Evolutionary conservation across 2,797 vertebrate species (phyloP), one percentile per base, ranked within the genome.

Genomic region (Cynopterus sphinx): DNA sequence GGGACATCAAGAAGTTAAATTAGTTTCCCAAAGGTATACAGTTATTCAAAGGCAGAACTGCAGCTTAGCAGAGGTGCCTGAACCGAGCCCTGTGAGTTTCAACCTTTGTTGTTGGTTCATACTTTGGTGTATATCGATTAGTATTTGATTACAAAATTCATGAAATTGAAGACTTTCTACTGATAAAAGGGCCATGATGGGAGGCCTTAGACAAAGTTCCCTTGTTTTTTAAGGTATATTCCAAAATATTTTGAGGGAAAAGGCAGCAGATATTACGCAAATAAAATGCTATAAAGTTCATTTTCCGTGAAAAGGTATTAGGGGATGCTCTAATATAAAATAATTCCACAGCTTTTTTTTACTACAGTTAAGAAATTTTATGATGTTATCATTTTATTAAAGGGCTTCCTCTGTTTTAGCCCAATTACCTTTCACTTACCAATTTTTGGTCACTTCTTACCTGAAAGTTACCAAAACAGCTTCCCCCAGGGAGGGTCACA

Each of bases 401-500:
- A 88, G 10, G 49, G 3, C 68, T 90, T 92, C 67, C 36, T 92
- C 55, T 26, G 3, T 75, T 90, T 83, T 73, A 85, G 55, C 19
- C 24, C 39, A n/a, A 1, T 57, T 78, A 71, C 22, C 36, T 75
- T 93, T 82, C 39, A 39, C 46, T 85, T 39, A 83, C 17, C 24
- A 74, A 81, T 17, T 26, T 39, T 16, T 46, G 61, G 22, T 10
- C 90, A 63, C n/a, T 77, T 96, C 97, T 98, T 97, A 99, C 99
- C 99, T 99, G 99, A 96, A 99, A 99, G 97, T 99, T 99, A 28
- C 99, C 99, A 96, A 99, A 99, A 96, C 99, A 99, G 98, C 99
- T 99, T 91, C 99, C 99, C 95, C 99, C 99, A 28, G 99, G 99
- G 73, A 99, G 98, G 11, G 99, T 99, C 97, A 99, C 99, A 0